phyloP scores from a whole-genome alignment of 2,113 vertebrate genomes.

The Neopipo cinnamomea region DNA sequence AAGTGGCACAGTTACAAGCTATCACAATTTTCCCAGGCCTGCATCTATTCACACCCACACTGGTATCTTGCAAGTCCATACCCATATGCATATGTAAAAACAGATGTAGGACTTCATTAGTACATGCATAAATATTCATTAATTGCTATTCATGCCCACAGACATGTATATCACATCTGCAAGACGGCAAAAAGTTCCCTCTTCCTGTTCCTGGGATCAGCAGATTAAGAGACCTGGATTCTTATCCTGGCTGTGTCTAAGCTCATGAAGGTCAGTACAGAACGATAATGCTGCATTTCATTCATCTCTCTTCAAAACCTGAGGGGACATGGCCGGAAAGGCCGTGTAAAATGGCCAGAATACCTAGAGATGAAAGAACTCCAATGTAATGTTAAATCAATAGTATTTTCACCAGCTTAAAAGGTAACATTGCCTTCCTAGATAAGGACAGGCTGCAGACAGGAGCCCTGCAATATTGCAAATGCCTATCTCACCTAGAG shows the following conservation, averaged over 20 bases:
- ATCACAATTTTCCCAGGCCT: slow-evolving; percentile 8
- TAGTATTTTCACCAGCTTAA: neutral
- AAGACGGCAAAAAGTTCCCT: neutral
- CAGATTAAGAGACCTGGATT: neutral
- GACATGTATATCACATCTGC: neutral
- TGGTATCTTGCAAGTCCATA: slow-evolving; percentile 32
- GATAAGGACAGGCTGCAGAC: neutral
- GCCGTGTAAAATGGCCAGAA: neutral
- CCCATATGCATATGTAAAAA: neutral
- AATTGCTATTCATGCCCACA: neutral
- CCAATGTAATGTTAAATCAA: neutral
- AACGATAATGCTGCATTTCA: neutral
- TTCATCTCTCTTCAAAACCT: neutral
- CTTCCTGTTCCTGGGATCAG: neutral
- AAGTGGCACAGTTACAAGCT: slow-evolving; percentile 10
- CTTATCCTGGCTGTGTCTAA: neutral
- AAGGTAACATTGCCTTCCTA: neutral
- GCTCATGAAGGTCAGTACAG: neutral
- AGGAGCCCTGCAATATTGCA: neutral
- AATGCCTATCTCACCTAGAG: neutral
- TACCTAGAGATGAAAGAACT: neutral
- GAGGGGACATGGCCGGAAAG: neutral
- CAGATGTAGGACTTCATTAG: neutral
- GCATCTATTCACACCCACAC: slow-evolving; percentile 14
- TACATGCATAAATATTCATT: neutral